A percentile compares a stretch with the other conserved stretches of the same genome.
phyloP scores from a whole-genome alignment of 2,888 invertebrate species.

The Brachyopa scutellaris region DNA sequence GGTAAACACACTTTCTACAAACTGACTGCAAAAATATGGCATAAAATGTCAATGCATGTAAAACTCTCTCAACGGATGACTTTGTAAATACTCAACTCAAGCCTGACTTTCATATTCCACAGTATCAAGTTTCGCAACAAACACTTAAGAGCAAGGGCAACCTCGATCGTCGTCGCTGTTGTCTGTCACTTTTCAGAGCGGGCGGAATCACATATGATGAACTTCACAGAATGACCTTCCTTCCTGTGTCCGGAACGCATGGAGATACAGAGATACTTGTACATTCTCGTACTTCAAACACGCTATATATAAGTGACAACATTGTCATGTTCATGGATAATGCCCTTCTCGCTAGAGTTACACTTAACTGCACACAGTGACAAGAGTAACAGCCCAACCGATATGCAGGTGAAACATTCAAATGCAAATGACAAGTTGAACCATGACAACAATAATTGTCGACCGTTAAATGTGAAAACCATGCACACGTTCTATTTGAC shows the following conservation, averaged over 20 bases:
- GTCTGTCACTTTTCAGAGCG: conserved; percentile 24
- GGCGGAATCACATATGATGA: conserved; percentile 21
- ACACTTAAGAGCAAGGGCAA: conserved; percentile 44
- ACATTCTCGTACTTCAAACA: neutral
- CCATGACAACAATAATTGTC: conserved; percentile 63
- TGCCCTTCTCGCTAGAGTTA: conserved; percentile 65
- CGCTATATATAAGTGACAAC: conserved; percentile 43
- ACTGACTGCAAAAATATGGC: too few species aligned
- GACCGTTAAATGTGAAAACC: conserved; percentile 49
- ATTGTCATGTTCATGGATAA: conserved; percentile 68
- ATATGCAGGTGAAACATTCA: conserved; percentile 55
- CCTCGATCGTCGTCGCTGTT: neutral
- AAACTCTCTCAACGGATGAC: conserved; percentile 28
- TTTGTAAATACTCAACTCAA: conserved; percentile 40
- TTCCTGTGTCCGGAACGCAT: conserved; percentile 53
- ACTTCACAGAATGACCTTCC: conserved; percentile 65
- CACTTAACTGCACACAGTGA: neutral
- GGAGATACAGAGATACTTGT: neutral
- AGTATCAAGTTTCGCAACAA: conserved; percentile 50
- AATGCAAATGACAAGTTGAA: conserved; percentile 63
- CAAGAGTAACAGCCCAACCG: neutral
- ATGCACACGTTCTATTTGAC: conserved; percentile 39
- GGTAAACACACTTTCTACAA: too few species aligned
- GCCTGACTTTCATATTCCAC: conserved; percentile 34
- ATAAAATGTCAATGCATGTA: neutral